phyloP scores from a whole-genome alignment of 2,888 invertebrate genomes.

The Chloromyia formosa region DNA sequence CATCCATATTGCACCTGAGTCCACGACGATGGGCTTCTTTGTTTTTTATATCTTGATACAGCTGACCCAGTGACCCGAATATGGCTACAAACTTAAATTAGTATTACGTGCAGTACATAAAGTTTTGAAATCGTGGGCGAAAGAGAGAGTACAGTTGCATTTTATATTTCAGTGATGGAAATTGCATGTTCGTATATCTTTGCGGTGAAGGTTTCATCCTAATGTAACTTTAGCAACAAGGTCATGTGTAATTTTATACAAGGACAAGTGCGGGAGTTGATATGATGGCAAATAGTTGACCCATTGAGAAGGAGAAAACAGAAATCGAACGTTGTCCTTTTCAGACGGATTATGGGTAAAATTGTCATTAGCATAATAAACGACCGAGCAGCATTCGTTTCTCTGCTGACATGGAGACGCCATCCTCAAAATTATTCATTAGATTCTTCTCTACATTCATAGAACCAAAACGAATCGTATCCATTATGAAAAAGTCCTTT shows the following conservation, averaged over 20 bases:
- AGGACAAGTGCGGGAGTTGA: not conserved
- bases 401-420: no score
- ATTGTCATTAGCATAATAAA: no score
- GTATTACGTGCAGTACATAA: not conserved
- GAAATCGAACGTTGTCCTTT: no score
- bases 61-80: conserved; percentile 24
- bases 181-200: not conserved
- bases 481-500: no score
- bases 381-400: no score
- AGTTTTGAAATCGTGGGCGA: not conserved
- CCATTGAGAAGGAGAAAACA: no score
- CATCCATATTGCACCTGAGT: conserved; percentile 10
- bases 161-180: not conserved
- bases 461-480: no score
- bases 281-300: no score
- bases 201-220: not conserved
- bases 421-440: no score
- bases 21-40: not conserved
- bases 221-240: not conserved
- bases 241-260: not conserved
- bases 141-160: not conserved
- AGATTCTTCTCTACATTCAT: no score
- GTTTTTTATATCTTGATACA: no score
- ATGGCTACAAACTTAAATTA: conserved; percentile 17
- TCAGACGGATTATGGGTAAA: no score